Base-by-base conservation (phyloP, 2,797 vertebrate species). In the Tenualosa thibaudeaui region DNA sequence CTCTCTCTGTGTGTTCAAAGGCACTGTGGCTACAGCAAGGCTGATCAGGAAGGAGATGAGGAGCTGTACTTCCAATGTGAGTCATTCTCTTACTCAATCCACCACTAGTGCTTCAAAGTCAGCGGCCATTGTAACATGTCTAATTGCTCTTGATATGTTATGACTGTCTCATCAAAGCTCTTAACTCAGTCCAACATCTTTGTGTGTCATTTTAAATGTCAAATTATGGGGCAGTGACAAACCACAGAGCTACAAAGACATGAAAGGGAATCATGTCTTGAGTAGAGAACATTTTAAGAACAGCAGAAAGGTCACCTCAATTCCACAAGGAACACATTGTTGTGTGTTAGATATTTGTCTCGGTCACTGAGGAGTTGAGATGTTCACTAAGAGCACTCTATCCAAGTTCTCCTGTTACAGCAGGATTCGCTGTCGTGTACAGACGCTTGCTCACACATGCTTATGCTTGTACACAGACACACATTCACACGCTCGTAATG, bases 11-110 rank as follows among this genome's bases (percentile, higher is more conserved):
- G 81, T 91, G 7, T 84, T 7, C 51, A n/a, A 50, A 99, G 98
- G 92, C 98, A 99, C 91, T 99, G 98, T 90, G 98, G 98, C 85
- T 99, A 99, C 92, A 99, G 98, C 94, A 99, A 99, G 95, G 98
- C 98, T 0, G 98, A 99, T 93, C 98, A 99, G 94, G 98, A 99
- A 95, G 98, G 98, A 85, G 98, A 99, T 87, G 98, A 99, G 94
- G 98, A 99, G 91, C 98, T 99, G 90, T 99, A 99, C 95, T 99
- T 99, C 94, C 98, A 99, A 95, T 99, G 98, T 99, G 97, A 99
- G 98, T 98, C 92, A 89, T 93, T 93, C 91, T 93, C 71, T 46
- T 24, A 62, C 71, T 43, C 40, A 7, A 22, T 46, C 40, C 7
- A 6, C 40, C 37, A 6, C 13, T 43, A 78, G 71, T 37, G 40